These are phyloP conservation scores for Aptenodytes forsteri DNA, from an alignment of 2,113 vertebrate species.

Conservation along the genomic window DNA sequence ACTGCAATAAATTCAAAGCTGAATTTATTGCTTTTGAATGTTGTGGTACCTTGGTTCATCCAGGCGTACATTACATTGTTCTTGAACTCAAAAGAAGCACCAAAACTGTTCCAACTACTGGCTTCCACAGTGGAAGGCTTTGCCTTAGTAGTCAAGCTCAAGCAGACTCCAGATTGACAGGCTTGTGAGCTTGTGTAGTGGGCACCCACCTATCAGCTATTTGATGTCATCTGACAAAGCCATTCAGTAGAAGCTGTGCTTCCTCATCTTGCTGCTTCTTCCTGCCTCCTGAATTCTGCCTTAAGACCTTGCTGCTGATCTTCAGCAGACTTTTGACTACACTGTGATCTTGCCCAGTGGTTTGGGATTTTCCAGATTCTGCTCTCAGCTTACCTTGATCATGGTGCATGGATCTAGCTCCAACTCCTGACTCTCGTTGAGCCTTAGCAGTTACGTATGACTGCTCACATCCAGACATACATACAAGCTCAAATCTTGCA, in stretches of 20 bases:
- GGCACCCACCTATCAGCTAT: not conserved
- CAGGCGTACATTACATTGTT: not conserved
- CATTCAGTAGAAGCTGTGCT: not conserved
- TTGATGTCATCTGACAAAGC: not conserved
- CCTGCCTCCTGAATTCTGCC: not conserved
- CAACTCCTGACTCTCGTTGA: not conserved
- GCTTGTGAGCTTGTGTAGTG: not conserved
- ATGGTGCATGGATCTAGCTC: not conserved
- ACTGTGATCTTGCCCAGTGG: not conserved
- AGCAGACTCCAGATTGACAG: not conserved
- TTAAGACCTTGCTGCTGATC: not conserved
- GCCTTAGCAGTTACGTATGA: not conserved
- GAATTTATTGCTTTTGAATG: not conserved
- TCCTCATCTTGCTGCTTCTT: not conserved
- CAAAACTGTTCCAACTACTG: not conserved
- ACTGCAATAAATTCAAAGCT: not conserved
- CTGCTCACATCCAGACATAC: not conserved
- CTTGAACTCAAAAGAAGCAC: not conserved
- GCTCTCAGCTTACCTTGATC: not conserved
- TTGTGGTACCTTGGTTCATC: not conserved
- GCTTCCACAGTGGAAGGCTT: not conserved
- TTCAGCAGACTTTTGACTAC: not conserved
- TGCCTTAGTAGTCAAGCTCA: not conserved
- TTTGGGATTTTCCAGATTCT: not conserved
- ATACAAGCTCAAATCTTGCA: not conserved